Evolutionary conservation across 2,888 invertebrate genomes (phyloP).

Genomic region (Hirtodrosophila histrioides): DNA sequence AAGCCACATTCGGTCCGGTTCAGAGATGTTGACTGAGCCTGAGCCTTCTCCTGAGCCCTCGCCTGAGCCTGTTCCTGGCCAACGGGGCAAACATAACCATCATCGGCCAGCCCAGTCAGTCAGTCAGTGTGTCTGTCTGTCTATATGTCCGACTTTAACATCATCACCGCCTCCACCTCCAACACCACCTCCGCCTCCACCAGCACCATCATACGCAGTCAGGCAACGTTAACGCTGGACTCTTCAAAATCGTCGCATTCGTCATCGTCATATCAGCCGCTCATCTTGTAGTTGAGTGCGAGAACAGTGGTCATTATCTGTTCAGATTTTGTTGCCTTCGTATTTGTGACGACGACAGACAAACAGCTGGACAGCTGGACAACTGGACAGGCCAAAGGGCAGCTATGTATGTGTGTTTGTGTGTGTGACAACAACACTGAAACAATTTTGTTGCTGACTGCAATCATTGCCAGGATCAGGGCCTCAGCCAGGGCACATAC

Average conservation of each 20-base stretch:
- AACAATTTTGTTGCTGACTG: slow-evolving; percentile 72
- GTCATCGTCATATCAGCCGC: slow-evolving; percentile 77
- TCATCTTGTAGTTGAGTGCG: slow-evolving; percentile 76
- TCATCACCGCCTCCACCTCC: slow-evolving; percentile 49
- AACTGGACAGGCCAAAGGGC: slow-evolving; percentile 22
- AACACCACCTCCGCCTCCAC: background rate
- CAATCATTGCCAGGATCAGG: slow-evolving; percentile 76
- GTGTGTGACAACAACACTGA: slow-evolving; percentile 42
- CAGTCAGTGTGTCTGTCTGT: slow-evolving; percentile 27
- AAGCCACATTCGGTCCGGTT: slow-evolving; percentile 39
- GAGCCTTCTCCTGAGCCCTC: background rate
- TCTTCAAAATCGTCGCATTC: slow-evolving; percentile 74
- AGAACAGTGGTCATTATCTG: slow-evolving; percentile 78
- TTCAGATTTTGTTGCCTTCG: slow-evolving; percentile 69
- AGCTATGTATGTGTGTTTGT: slow-evolving; percentile 18
- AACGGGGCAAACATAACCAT: slow-evolving; percentile 51
- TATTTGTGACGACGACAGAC: slow-evolving; percentile 52
- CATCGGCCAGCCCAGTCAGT: slow-evolving; percentile 29
- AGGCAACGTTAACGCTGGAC: slow-evolving; percentile 50
- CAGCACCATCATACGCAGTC: slow-evolving; percentile 18
- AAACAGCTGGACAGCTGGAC: slow-evolving; percentile 5
- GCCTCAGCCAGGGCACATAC: slow-evolving; percentile 16
- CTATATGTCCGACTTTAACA: slow-evolving; percentile 37
- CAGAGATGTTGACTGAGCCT: too few species aligned
- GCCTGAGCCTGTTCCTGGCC: slow-evolving; percentile 10